Conservation (phyloP, 1,140 invertebrate genomes). For the Euglossa dilemma region DNA sequence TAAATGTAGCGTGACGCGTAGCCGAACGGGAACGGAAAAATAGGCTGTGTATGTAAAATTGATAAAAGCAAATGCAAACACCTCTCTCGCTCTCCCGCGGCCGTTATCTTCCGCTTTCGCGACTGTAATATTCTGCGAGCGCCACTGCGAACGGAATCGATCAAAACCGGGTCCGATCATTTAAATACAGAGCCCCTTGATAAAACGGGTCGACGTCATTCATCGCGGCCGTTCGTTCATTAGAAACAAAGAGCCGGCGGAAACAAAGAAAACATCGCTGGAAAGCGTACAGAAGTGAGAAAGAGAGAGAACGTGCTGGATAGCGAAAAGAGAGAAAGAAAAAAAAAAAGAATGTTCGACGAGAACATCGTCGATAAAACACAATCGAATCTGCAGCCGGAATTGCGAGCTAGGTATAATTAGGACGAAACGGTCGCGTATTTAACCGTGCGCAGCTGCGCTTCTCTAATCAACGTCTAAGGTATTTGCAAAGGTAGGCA, state of each 20-base stretch:
- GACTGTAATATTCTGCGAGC: constrained; percentile 5
- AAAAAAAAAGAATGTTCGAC: neutral
- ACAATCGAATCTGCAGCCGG: neutral
- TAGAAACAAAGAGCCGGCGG: too few species aligned
- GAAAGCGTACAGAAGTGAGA: neutral
- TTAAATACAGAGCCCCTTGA: neutral
- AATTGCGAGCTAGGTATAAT: neutral
- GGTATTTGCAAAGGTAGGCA: constrained; percentile 50
- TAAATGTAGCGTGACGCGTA: constrained; percentile 72
- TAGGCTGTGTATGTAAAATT: constrained; percentile 63
- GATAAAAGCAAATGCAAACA: constrained; percentile 59
- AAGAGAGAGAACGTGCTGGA: neutral
- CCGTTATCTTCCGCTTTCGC: neutral
- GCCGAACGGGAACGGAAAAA: constrained; percentile 52
- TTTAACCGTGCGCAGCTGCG: constrained; percentile 36
- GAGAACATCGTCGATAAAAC: neutral
- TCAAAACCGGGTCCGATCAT: constrained; percentile 15
- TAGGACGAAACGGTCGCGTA: constrained; percentile 1
- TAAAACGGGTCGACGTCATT: neutral
- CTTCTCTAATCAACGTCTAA: constrained; percentile 44
- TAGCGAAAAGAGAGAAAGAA: too few species aligned
- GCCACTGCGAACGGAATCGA: constrained; percentile 30
- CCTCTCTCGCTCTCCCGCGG: too few species aligned
- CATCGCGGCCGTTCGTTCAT: neutral
- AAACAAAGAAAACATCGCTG: neutral